phyloP scores from a whole-genome alignment of 1,140 invertebrate species.

The Lethocerus indicus region DNA sequence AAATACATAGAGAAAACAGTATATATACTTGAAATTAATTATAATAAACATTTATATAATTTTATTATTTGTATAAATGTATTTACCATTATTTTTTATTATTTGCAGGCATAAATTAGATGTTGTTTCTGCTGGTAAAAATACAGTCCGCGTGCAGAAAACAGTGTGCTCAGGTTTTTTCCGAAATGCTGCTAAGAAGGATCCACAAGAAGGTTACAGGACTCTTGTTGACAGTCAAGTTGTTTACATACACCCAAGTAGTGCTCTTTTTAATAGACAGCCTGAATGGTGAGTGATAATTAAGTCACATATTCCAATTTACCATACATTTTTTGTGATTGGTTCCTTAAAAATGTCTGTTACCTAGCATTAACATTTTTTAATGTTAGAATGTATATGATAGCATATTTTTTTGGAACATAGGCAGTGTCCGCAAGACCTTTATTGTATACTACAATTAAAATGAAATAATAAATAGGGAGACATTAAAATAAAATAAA shows the following conservation, averaged over 20 bases:
- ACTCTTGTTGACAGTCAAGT: slow-evolving; percentile 96
- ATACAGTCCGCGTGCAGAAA: slow-evolving; percentile 91
- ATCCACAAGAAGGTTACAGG: slow-evolving; percentile 96
- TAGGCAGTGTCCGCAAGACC: too few relatives aligned
- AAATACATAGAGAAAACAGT: neutral
- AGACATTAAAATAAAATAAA: too few relatives aligned
- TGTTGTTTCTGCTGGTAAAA: slow-evolving; percentile 91
- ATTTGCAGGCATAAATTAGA: slow-evolving; percentile 79
- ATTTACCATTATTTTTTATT: slow-evolving; percentile 12
- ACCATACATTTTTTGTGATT: too few relatives aligned
- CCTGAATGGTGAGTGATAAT: slow-evolving; percentile 73
- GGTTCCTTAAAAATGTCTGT: too few relatives aligned
- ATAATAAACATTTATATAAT: too few relatives aligned
- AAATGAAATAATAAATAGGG: too few relatives aligned
- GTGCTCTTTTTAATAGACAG: slow-evolving; percentile 91
- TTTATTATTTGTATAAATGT: too few relatives aligned
- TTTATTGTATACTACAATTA: too few relatives aligned
- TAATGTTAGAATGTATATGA: too few relatives aligned
- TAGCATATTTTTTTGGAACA: too few relatives aligned
- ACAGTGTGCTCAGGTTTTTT: slow-evolving; percentile 99
- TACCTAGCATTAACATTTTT: too few relatives aligned
- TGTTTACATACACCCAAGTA: slow-evolving; percentile 98
- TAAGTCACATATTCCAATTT: too few relatives aligned
- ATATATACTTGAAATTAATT: neutral
- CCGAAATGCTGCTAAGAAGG: slow-evolving; percentile 96